phyloP scores from a whole-genome alignment of 2,797 vertebrate species.

The Nyctibius grandis region DNA sequence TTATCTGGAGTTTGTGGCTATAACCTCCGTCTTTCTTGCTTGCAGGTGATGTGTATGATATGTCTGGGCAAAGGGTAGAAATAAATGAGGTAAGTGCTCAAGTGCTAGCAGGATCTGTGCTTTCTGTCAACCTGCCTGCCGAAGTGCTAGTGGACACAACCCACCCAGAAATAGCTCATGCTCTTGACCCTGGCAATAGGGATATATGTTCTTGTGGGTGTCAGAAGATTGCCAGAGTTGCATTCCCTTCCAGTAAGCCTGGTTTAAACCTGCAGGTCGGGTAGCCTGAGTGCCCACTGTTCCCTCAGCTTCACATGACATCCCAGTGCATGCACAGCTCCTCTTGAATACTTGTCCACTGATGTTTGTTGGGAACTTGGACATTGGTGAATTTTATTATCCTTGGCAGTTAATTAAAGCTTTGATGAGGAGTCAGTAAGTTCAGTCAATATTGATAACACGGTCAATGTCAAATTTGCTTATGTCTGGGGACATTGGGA shows the following conservation, averaged over 20 bases:
- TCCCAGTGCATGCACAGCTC: not conserved
- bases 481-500: not conserved
- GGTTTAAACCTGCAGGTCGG: not conserved
- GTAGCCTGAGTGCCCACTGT: not conserved
- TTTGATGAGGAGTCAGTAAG: not conserved
- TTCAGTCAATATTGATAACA: not conserved
- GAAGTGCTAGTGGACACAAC: not conserved
- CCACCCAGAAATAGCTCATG: not conserved
- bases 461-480: not conserved
- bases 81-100: conserved; percentile 80
- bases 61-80: conserved; percentile 75
- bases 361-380: not conserved
- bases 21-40: conserved; percentile 13
- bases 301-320: not conserved
- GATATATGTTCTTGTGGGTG: not conserved
- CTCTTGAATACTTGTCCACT: not conserved
- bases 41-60: conserved; percentile 80
- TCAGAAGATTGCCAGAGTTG: not conserved
- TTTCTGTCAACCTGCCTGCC: not conserved
- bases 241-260: not conserved
- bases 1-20: rapidly evolving
- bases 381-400: not conserved
- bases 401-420: not conserved
- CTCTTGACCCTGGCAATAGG: not conserved
- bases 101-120: not conserved